Percentiles rank a stretch among this genome's conserved stretches.
Evolutionary conservation across 2,797 vertebrate species (phyloP).

Genomic region (Sebastes steindachneri): DNA sequence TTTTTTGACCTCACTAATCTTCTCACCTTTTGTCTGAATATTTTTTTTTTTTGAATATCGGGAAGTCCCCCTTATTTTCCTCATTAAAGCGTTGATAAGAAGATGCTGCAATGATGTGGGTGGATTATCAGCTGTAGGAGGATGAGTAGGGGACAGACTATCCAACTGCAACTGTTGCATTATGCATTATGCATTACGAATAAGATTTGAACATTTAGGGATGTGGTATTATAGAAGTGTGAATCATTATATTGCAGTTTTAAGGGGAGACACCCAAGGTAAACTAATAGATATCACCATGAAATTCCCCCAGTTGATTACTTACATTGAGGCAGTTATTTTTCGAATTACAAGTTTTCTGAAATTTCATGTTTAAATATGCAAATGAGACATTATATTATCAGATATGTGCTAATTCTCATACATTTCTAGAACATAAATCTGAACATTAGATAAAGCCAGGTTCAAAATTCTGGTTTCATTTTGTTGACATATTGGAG

Average conservation of each 20-base stretch:
- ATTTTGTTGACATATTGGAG: too few relatives aligned
- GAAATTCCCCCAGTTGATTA: too few relatives aligned
- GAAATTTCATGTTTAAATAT: too few relatives aligned
- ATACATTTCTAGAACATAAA: too few relatives aligned
- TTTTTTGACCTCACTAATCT: conserved; percentile 46
- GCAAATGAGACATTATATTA: too few relatives aligned
- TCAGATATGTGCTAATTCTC: too few relatives aligned
- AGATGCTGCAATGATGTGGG: not conserved
- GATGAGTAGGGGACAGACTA: not conserved
- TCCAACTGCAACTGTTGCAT: not conserved
- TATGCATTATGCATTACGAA: not conserved
- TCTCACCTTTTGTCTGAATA: conserved; percentile 53
- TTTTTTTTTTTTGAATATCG: not conserved
- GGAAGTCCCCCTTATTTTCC: conserved; percentile 52
- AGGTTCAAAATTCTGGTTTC: too few relatives aligned
- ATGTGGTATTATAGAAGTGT: not conserved
- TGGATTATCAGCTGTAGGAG: conserved; percentile 6
- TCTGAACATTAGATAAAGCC: too few relatives aligned
- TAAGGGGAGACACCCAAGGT: too few relatives aligned
- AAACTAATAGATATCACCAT: too few relatives aligned
- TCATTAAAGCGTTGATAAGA: not conserved
- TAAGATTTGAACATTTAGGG: not conserved
- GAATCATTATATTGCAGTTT: not conserved
- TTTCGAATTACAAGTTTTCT: too few relatives aligned
- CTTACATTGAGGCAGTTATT: too few relatives aligned